Evolutionary conservation across 2,797 vertebrate genomes (phyloP).

Genomic region (Squalus acanthias): DNA sequence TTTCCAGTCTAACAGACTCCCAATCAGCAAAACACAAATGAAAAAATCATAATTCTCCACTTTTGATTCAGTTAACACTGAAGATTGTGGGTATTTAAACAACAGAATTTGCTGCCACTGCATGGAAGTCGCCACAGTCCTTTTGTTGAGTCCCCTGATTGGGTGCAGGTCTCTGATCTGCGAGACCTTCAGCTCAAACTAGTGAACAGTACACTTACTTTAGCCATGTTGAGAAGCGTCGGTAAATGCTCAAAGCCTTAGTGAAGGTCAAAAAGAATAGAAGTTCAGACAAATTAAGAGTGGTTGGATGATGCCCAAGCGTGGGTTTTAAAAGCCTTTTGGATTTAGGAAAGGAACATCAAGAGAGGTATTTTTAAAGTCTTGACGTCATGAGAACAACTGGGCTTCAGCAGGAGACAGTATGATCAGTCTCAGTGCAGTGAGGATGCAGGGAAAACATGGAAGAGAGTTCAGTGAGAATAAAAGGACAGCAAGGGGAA

Average conservation of each 20-base stretch:
- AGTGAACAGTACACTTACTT: not conserved
- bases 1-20: not conserved
- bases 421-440: not conserved
- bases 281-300: not conserved
- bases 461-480: not conserved
- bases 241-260: not conserved
- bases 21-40: not conserved
- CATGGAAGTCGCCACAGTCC: not conserved
- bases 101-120: not conserved
- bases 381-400: not conserved
- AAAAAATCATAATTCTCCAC: not conserved
- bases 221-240: not conserved
- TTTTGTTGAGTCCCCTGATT: not conserved
- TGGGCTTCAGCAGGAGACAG: not conserved
- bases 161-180: too few species aligned
- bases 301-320: not conserved
- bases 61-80: not conserved
- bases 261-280: not conserved
- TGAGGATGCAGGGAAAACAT: not conserved
- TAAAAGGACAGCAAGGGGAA: not conserved
- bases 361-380: not conserved
- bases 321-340: too few species aligned
- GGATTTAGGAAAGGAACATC: not conserved
- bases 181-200: not conserved
- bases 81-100: not conserved